Evolutionary conservation across 2,113 vertebrate species (phyloP).

Genomic region (Choloepus hoffmanni): DNA sequence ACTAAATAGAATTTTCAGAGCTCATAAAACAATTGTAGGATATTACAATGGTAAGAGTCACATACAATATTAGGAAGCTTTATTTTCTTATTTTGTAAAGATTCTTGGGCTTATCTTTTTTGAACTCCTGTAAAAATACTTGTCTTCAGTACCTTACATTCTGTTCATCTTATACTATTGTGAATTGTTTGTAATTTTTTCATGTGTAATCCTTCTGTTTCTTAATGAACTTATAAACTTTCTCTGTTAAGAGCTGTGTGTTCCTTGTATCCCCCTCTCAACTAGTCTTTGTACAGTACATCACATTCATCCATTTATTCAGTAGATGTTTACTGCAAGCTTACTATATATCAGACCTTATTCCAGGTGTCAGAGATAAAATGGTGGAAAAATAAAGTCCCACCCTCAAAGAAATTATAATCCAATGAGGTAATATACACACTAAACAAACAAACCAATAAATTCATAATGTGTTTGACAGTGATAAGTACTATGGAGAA

Average conservation of each 20-base stretch:
- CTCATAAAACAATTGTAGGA: background rate
- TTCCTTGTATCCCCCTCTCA: background rate
- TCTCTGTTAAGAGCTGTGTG: background rate
- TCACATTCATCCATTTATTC: background rate
- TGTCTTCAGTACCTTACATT: background rate
- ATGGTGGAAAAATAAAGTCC: background rate
- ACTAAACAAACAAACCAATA: background rate
- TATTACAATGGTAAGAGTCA: background rate
- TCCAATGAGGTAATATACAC: background rate
- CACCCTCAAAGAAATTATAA: background rate
- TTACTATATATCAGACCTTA: background rate
- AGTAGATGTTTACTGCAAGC: background rate
- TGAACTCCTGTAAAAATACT: background rate
- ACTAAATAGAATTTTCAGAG: background rate
- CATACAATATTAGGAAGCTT: background rate
- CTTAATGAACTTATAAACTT: background rate
- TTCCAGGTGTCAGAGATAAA: background rate
- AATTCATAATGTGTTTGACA: background rate
- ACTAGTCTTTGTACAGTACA: background rate
- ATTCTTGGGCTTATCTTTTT: background rate
- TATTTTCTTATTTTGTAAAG: background rate
- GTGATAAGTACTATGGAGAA: background rate
- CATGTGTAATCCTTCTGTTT: background rate
- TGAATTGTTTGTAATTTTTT: background rate
- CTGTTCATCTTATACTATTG: background rate